Base-by-base conservation (phyloP, 2,113 vertebrate species). In the Rhinolophus ferrumequinum region DNA sequence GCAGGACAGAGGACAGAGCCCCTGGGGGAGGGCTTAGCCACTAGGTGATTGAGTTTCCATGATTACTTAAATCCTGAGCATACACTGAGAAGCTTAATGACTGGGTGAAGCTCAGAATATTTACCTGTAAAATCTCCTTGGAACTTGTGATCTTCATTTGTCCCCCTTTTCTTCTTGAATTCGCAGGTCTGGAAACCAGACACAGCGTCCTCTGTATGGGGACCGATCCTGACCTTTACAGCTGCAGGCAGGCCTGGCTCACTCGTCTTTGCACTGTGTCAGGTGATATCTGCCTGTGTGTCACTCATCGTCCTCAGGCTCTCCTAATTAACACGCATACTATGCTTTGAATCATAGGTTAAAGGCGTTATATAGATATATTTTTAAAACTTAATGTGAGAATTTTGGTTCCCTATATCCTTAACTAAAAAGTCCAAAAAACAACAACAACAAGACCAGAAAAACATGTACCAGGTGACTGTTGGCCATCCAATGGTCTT, bases 121-220 rank as follows among this genome's bases (percentile, higher is more conserved):
- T 91, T 84, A 24, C 54, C 44, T 67, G 12, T 47, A 22, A 44
- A 9, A 54, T 35, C 81, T 90, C 13, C 33, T 82, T 94, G n/a
- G 26, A 69, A 50, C 2, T 58, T 50, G 47, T 50, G 47, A 50
- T 50, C 47, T 12, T 50, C 47, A 50, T 50, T 50, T 50, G 10
- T 50, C 47, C 47, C 47, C 47, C 47, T 50, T 50, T 50, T 13
- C 10, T 7, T 22, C 3, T 24, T 28, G 30, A 58, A 88, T 70
- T 19, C 38, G 21, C 13, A 35, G 3, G 5, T 38, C 21, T 82
- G 11, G 6, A 62, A 54, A 62, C 52, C 15, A 81, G 30, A 93
- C 69, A 66, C 50, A 1, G 0, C 0, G 2, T 56, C 8, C 8
- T 26, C 47, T 28, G 8, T 52, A 67, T 10, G 47, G 12, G 47